Conservation (phyloP, 2,113 vertebrate species). For the Nyctereutes procyonoides region DNA sequence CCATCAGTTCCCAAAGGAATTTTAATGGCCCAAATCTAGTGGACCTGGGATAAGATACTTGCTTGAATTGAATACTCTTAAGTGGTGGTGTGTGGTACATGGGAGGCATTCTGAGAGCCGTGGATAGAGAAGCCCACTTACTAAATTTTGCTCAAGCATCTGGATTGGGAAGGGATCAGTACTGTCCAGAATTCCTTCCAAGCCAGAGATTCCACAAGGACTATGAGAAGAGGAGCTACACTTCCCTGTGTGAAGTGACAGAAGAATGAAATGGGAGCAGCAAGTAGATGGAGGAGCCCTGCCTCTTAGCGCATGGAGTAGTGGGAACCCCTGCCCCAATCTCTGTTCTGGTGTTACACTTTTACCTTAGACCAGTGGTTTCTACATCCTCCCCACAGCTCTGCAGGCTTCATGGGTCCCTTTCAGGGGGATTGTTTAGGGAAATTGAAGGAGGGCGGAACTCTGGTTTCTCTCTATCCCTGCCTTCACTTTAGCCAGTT, state of each 20-base stretch:
- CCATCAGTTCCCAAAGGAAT: background rate
- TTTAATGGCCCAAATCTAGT: constrained; percentile 3
- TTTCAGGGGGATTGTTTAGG: background rate
- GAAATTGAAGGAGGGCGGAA: background rate
- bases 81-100: background rate
- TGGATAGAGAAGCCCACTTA: background rate
- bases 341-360: background rate
- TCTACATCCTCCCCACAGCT: background rate
- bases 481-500: constrained; percentile 10
- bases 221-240: background rate
- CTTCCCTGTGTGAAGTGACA: background rate
- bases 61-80: background rate
- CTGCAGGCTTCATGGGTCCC: background rate
- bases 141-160: background rate
- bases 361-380: background rate
- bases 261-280: background rate
- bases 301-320: background rate
- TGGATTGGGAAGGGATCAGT: background rate
- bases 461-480: background rate
- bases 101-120: background rate
- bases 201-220: background rate
- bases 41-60: background rate
- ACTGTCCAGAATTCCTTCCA: background rate
- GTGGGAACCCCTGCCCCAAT: background rate
- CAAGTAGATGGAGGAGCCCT: background rate